Base-by-base conservation (phyloP, 2,113 vertebrate genomes). In the Eclectus roratus region DNA sequence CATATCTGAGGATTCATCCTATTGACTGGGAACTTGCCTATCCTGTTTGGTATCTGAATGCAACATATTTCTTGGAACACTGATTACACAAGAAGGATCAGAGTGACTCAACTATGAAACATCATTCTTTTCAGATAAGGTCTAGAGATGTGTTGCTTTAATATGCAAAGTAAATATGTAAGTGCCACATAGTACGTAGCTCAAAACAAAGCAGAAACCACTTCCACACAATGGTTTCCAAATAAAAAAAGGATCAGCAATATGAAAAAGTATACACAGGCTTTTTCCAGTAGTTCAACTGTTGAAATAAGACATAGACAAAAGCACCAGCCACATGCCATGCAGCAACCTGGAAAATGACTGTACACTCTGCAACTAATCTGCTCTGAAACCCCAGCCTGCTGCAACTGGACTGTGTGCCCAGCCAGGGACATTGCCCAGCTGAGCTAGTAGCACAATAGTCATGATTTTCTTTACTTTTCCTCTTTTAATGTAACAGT, bases 81-180 rank as follows among this genome's bases (percentile, higher is more conserved):
- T 70, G 58, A 69, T 96, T 89, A 8, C 47, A 27, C 79, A 66
- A 88, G 71, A 53, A 77, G 53, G 55, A 15, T 85, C 23, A 93
- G 55, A 73, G 79, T 94, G 80, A 96, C 79, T 95, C 94, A 95
- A 4, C 28, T 35, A 23, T 46, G 82, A 89, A 80, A 43, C 71
- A 82, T 43, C 13, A 20, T 70, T 91, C 74, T 80, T 27, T 80
- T 60, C 66, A 74, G 85, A 96, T 94, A 89, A 82, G 35, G 90
- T 94, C 88, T 80, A 8, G 53, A 77, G 85, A 85, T 90, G 73
- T 33, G 58, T 58, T 72, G 24, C 31, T 89, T 53, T 74, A 80
- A 80, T 35, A 68, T 70, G 53, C 53, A 80, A 63, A 77, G 37
- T 83, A 80, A 94, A 93, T 88, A 93, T 88, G 73, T 90, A 76